A percentile compares a stretch with the other conserved stretches of the same genome.
Conservation (phyloP, 2,888 invertebrate genomes). For the Drosophila barbarae region DNA sequence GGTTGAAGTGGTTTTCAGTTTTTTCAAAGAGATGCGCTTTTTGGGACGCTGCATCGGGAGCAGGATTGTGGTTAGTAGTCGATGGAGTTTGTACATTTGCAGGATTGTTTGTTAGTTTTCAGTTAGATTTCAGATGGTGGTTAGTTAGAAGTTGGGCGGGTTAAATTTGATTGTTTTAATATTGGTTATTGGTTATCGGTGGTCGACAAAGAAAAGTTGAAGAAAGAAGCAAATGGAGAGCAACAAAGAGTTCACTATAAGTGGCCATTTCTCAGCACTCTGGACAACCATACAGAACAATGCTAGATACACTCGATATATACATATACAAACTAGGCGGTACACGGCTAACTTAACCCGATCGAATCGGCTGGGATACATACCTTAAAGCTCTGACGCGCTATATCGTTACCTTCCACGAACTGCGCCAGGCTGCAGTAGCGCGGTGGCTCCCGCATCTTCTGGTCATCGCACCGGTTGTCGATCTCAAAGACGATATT, state of each 20-base stretch:
- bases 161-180: slow-evolving; percentile 20
- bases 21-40: slow-evolving; percentile 76
- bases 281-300: slow-evolving; percentile 61
- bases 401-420: slow-evolving; percentile 91
- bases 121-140: slow-evolving; percentile 15
- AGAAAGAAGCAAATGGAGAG: slow-evolving; percentile 73
- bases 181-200: slow-evolving; percentile 21
- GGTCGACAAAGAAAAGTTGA: slow-evolving; percentile 62
- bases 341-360: background rate
- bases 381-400: slow-evolving; percentile 86
- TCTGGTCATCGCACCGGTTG: slow-evolving; percentile 80
- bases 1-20: slow-evolving; percentile 69
- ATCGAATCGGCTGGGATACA: slow-evolving; percentile 27
- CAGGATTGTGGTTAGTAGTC: slow-evolving; percentile 46
- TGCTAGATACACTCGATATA: slow-evolving; percentile 33
- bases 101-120: slow-evolving; percentile 45
- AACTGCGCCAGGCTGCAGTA: slow-evolving; percentile 91
- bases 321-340: slow-evolving; percentile 39
- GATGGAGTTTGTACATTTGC: slow-evolving; percentile 41
- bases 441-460: slow-evolving; percentile 82
- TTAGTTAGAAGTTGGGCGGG: slow-evolving; percentile 22
- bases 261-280: slow-evolving; percentile 62
- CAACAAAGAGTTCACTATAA: slow-evolving; percentile 75
- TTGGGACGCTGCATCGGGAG: slow-evolving; percentile 69
- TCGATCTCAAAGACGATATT: slow-evolving; percentile 85